Conservation (phyloP, 1,140 invertebrate genomes). For the Diabrotica virgifera region DNA sequence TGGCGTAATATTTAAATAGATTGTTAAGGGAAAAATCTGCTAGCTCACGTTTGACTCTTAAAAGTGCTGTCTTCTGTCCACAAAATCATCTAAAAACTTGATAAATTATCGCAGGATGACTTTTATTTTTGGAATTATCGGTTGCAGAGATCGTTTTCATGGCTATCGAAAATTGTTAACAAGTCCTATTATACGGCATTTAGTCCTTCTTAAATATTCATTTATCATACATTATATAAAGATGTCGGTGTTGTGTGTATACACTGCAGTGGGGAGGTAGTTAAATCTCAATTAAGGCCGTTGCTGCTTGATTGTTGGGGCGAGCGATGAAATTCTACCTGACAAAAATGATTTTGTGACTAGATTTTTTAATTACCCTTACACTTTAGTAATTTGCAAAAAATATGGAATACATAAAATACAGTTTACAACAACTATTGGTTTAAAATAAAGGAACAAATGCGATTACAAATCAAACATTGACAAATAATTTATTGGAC, state of each 20-base stretch:
- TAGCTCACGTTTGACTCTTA: no score
- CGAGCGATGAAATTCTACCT: not conserved
- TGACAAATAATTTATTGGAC: no score
- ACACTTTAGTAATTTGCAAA: no score
- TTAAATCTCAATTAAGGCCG: conserved; percentile 27
- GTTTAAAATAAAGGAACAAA: no score
- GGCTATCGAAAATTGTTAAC: conserved; percentile 12
- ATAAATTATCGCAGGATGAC: conserved; percentile 30
- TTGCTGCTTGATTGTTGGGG: not conserved
- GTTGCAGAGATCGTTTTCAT: conserved; percentile 9
- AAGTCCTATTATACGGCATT: conserved; percentile 24
- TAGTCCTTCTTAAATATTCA: conserved; percentile 28
- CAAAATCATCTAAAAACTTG: conserved; percentile 2
- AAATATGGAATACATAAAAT: no score
- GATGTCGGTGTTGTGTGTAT: conserved; percentile 22
- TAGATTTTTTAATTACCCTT: no score
- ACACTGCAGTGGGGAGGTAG: conserved; percentile 10
- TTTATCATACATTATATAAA: conserved; percentile 27
- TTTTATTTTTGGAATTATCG: conserved; percentile 19
- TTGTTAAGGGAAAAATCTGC: no score
- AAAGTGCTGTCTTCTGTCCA: no score
- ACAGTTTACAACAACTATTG: no score
- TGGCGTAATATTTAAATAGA: no score
- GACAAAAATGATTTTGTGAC: not conserved
- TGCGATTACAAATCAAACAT: no score